Evolutionary conservation across 35 echinoderm and acorn worm species (phyloP).

Genomic region (Ophiothrix spiculata): DNA sequence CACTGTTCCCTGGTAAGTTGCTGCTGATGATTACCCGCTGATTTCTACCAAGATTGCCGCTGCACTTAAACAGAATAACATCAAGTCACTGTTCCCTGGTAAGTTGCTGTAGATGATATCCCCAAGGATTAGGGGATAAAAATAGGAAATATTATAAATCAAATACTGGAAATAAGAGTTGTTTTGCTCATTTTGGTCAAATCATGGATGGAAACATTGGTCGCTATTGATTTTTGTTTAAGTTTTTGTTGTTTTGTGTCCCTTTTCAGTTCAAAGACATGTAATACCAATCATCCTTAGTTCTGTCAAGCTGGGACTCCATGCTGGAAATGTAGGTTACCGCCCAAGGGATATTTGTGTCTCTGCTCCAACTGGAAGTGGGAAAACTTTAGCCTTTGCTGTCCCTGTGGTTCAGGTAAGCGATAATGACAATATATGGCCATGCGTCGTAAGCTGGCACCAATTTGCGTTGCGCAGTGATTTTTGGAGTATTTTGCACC

Average conservation of each 20-base stretch:
- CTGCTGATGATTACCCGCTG: too few species aligned
- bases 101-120: not conserved
- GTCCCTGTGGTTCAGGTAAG: conserved; percentile 88
- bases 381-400: conserved; percentile 91
- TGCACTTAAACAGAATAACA: too few species aligned
- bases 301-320: conserved; percentile 54
- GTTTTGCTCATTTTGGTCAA: not conserved
- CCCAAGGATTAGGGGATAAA: not conserved
- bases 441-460: too few species aligned
- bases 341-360: conserved; percentile 85
- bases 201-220: not conserved
- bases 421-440: too few species aligned
- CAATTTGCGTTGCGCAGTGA: too few species aligned
- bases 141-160: not conserved
- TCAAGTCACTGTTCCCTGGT: too few species aligned
- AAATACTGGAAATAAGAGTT: not conserved
- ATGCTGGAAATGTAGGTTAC: conserved; percentile 62
- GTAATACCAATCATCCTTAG: conserved; percentile 77
- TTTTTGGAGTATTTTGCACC: too few species aligned
- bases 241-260: conserved; percentile 5
- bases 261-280: conserved; percentile 74
- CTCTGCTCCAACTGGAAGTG: conserved; percentile 92
- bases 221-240: not conserved
- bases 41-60: too few species aligned
- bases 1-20: too few species aligned